Percentiles rank a stretch among this genome's conserved stretches.
phyloP scores from a whole-genome alignment of 2,888 invertebrate species.

The Phortica magna region DNA sequence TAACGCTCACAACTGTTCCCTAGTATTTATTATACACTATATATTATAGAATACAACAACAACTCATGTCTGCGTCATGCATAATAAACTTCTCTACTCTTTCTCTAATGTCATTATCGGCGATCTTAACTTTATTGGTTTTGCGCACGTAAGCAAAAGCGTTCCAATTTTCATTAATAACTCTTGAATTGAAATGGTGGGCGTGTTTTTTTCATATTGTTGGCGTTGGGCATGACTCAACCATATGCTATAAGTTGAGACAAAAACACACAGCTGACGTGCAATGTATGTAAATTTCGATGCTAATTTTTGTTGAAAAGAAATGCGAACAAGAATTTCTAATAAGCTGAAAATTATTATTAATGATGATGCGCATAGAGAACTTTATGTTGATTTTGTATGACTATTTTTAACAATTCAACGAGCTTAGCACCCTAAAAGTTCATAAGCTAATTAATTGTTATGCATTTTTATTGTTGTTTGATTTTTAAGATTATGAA shows the following conservation, averaged over 20 bases:
- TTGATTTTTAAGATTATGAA: slow-evolving; percentile 24
- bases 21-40: background rate
- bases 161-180: slow-evolving; percentile 14
- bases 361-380: background rate
- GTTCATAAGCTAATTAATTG: slow-evolving; percentile 40
- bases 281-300: no score
- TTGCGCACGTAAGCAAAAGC: background rate
- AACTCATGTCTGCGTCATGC: background rate
- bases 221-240: background rate
- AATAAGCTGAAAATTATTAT: slow-evolving; percentile 1
- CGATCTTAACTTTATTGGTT: background rate
- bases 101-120: background rate
- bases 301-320: background rate
- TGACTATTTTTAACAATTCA: slow-evolving; percentile 36
- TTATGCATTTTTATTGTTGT: slow-evolving; percentile 30
- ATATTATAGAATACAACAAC: background rate
- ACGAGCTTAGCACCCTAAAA: slow-evolving; percentile 14
- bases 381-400: background rate
- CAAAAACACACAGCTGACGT: background rate
- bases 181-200: background rate
- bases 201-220: background rate
- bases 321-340: background rate
- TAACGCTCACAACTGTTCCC: background rate
- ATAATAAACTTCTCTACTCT: background rate
- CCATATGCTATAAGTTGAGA: background rate